Percentiles rank a stretch among this genome's conserved stretches.
phyloP scores from a whole-genome alignment of 2,113 vertebrate species.

The Gobius niger region DNA sequence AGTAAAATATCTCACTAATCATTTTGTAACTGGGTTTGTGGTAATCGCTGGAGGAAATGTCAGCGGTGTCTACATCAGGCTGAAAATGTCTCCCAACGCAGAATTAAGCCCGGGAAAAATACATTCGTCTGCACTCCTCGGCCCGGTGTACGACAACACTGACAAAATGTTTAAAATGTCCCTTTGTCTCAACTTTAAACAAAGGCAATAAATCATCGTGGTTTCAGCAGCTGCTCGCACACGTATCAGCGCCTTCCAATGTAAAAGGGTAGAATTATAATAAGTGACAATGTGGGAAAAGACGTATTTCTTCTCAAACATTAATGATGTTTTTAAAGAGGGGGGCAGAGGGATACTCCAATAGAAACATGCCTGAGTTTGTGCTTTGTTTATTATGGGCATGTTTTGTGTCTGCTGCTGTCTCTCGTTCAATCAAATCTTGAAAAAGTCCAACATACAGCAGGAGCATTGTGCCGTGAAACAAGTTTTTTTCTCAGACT shows the following conservation, averaged over 20 bases:
- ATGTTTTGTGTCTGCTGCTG: too few species aligned
- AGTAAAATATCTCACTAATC: conserved; percentile 19
- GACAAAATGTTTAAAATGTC: conserved; percentile 10
- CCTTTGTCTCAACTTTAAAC: background rate
- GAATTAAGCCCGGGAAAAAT: background rate
- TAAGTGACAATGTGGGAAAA: background rate
- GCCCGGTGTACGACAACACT: background rate
- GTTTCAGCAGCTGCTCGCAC: background rate
- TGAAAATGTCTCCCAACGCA: conserved; percentile 10
- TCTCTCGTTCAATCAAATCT: too few species aligned
- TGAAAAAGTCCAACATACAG: too few species aligned
- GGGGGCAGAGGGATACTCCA: too few species aligned
- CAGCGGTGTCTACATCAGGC: background rate
- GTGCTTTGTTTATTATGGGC: too few species aligned
- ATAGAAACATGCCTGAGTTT: too few species aligned
- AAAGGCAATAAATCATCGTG: background rate
- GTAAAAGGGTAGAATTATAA: conserved; percentile 2
- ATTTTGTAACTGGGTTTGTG: conserved; percentile 5
- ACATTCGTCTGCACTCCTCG: conserved; percentile 9
- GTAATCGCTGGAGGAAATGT: conserved; percentile 32
- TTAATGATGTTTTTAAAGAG: too few species aligned
- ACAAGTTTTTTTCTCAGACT: too few species aligned
- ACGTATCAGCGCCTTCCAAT: too few species aligned
- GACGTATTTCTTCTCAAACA: background rate
- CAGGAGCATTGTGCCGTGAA: too few species aligned